Percentiles rank a stretch among this genome's conserved stretches.
Evolutionary conservation across 2,888 invertebrate genomes (phyloP).

Genomic region (Penaeus monodon): DNA sequence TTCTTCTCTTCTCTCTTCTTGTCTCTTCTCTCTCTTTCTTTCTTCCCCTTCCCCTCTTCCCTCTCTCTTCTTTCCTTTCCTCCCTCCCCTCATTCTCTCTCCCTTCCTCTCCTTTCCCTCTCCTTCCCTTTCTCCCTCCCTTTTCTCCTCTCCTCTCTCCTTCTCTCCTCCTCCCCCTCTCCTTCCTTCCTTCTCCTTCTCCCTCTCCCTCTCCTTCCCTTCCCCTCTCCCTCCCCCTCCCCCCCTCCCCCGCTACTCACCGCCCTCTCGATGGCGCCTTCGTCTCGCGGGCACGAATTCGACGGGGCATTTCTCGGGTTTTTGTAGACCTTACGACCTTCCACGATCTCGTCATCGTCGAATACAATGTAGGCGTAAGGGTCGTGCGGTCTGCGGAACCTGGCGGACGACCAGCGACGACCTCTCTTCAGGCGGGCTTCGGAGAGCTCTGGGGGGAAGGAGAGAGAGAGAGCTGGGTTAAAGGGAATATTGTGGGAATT

Average conservation of each 20-base stretch:
- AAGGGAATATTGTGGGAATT: no score
- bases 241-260: conserved; percentile 26
- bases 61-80: not conserved
- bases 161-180: not conserved
- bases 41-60: not conserved
- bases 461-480: no score
- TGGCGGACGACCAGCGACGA: not conserved
- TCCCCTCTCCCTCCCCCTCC: not conserved
- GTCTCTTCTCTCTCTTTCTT: not conserved
- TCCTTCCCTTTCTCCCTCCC: not conserved
- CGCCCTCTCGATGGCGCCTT: conserved; percentile 31
- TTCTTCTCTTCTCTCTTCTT: not conserved
- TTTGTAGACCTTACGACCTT: conserved; percentile 77
- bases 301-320: conserved; percentile 91
- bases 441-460: no score
- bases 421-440: not conserved
- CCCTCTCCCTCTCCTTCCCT: not conserved
- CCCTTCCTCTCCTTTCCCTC: no score
- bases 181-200: not conserved
- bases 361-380: conserved; percentile 5
- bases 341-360: conserved; percentile 53
- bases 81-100: not conserved
- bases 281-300: conserved; percentile 80
- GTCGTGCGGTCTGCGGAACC: not conserved
- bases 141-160: not conserved